Base-by-base conservation (phyloP, 2,888 invertebrate species). In the Trissolcus brochymenae region DNA sequence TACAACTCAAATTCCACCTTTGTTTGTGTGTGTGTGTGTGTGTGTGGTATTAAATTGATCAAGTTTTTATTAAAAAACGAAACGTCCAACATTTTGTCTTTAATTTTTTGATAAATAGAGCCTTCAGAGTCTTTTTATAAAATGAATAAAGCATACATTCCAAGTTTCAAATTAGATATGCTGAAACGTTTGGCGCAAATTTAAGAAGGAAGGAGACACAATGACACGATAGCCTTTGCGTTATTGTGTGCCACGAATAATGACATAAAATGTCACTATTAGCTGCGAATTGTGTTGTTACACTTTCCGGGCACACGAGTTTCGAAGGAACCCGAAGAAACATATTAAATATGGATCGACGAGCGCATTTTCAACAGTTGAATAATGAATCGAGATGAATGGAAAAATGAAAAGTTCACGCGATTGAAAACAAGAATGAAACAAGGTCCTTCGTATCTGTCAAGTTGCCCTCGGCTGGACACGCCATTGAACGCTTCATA, bases 401-500 rank as follows among this genome's bases (percentile, higher is more conserved):
- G 73, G 66, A 62, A 76, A 68, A 76, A 76, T 71, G 64, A 78
- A 72, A 71, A 51, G 76, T 61, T 75, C 78, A 73, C 79, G 71
- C 61, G 51, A 74, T 59, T 35, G 51, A 73, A 62, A 65, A 53
- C 55, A 29, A 56, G 51, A 59, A 61, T 35, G 56, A 68, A 61
- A 74, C 59, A 21, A 57, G 70, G 59, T 59, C 65, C 56, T 43
- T 56, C 66, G 49, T 64, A 51, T 74, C 74, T 68, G 68, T 71
- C 74, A 64, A 73, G 73, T 70, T 72, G 73, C 65, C 70, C 66
- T 65, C 66, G 59, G 64, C 66, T 76, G 73, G 70, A 70, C 43
- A 61, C 43, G 57, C 57, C 73, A 21, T 57, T 71, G 55, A 73
- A 74, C 64, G 79, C 81, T 55, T 73, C 76, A 79, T 81, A 84